Evolutionary conservation across 2,888 invertebrate species (phyloP).

Genomic region (Plagodis dolabraria): DNA sequence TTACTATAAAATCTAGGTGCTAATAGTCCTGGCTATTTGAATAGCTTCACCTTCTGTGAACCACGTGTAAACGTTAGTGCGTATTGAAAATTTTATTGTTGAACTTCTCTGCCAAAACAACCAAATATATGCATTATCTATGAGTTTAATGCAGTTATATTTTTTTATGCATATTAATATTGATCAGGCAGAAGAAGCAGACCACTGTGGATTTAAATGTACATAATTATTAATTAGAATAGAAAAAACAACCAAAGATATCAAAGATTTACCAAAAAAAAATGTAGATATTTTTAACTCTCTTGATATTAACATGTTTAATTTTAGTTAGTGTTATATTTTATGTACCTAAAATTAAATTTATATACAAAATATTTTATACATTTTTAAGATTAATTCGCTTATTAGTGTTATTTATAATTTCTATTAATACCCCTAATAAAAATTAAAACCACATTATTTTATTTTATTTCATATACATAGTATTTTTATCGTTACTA

Average conservation of each 20-base stretch:
- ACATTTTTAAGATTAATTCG: constrained; percentile 55
- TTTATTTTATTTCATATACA: constrained; percentile 10
- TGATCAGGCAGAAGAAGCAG: neutral
- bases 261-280: constrained; percentile 7
- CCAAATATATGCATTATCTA: no score
- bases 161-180: neutral
- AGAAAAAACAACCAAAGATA: constrained; percentile 26
- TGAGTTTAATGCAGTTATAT: neutral
- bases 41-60: no score
- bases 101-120: no score
- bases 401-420: constrained; percentile 68
- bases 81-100: no score
- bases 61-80: no score
- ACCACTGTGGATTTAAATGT: constrained; percentile 9
- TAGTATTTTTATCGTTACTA: no score
- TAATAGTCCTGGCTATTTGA: no score
- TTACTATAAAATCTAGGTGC: no score
- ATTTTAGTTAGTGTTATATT: constrained; percentile 16
- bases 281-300: neutral
- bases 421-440: constrained; percentile 56
- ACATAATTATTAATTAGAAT: constrained; percentile 17
- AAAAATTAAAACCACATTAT: constrained; percentile 32
- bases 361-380: constrained; percentile 58
- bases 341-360: constrained; percentile 53
- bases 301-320: neutral